Base-by-base conservation (phyloP, 2,797 vertebrate genomes). In the Anguilla anguilla region DNA sequence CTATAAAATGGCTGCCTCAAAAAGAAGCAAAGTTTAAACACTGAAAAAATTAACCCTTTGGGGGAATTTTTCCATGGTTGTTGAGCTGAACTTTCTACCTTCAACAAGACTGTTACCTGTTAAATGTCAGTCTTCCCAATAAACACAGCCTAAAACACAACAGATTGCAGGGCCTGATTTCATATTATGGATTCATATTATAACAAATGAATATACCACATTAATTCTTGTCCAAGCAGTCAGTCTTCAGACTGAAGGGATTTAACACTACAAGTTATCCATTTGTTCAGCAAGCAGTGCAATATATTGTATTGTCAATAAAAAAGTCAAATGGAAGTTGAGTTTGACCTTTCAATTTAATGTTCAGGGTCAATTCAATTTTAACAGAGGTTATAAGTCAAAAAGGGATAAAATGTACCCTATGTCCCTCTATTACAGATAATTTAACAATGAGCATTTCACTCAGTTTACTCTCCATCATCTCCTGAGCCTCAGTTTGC, bases 1-100 rank as follows among this genome's bases (percentile, higher is more conserved):
- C 91, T 89, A 94, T 95, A 97, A 97, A 96, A 97, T 96, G 96
- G 96, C 96, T 96, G 96, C 95, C 96, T 92, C 90, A 89, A 91
- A 83, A 89, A 85, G 11, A 57, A 77, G 53, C 53, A 93, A 90
- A 93, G 83, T 51, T 86, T 49, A 64, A 59, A 85, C 77, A 85
- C 13, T 72, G 59, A 53, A 89, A 81, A 85, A 84, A 84, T 89
- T 89, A 88, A 91, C 83, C 81, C 86, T 72, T 77, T 22, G 6
- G 25, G 46, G 79, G 79, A 7, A 46, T 51, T 39, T 67, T 51
- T 11, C 79, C 22, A 49, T 82, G 79, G 19, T 51, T 49, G 79
- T 51, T 82, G 43, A 77, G 43, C 79, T 2, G 43, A 15, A 19
- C 46, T 11, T 51, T 49, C 22, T 49, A 82, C 22, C 46, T 51